Evolutionary conservation across 2,888 invertebrate species (phyloP).

Genomic region (Protonemura montana): DNA sequence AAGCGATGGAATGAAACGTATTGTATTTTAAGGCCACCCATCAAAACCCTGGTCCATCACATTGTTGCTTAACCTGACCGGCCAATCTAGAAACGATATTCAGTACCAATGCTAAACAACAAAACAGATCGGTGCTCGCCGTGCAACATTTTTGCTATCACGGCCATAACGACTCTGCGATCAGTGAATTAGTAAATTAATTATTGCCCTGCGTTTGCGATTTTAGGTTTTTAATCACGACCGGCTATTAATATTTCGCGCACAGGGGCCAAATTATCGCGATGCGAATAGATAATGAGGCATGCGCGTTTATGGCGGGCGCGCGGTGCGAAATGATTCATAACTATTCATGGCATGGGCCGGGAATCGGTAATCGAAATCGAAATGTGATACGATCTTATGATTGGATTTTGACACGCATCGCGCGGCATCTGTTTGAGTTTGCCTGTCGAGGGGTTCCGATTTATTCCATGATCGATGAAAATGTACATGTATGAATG

Average conservation of each 20-base stretch:
- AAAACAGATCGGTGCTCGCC: neutral
- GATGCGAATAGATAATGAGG: neutral
- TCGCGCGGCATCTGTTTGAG: neutral
- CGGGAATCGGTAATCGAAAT: neutral
- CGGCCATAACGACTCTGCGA: neutral
- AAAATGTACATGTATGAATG: no score
- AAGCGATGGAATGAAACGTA: no score
- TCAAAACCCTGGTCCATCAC: no score
- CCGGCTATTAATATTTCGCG: neutral
- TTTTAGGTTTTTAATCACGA: neutral
- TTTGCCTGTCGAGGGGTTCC: no score
- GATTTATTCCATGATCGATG: no score
- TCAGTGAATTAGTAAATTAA: neutral
- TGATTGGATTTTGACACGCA: constrained; percentile 4
- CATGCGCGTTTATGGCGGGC: neutral
- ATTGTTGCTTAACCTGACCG: no score
- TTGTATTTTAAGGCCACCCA: no score
- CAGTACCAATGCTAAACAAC: neutral
- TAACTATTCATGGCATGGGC: neutral
- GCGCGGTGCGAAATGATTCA: neutral
- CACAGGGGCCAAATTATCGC: neutral
- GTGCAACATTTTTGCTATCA: neutral
- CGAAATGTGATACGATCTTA: neutral
- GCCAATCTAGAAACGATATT: no score
- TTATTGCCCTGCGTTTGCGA: neutral